Base-by-base conservation (phyloP, 2,797 vertebrate species). In the Poecilia velifera region DNA sequence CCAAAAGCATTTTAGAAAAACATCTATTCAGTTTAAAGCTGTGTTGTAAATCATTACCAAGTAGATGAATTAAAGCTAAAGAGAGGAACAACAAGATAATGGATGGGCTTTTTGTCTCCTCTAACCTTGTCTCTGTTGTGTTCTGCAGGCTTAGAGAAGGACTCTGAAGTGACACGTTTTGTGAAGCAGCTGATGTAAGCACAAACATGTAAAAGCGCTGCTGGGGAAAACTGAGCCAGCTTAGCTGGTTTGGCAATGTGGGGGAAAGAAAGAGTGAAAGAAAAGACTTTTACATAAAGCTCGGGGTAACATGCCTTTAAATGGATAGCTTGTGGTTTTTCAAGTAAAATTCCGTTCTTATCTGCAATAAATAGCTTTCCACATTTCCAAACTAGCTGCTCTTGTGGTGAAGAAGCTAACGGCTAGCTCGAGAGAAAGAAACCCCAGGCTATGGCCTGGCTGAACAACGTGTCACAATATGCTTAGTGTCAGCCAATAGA, bases 141-240 rank as follows among this genome's bases (percentile, higher is more conserved):
- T 79, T 85, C 74, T 74, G 72, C 0, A 0, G 76, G 76, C 47
- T 70, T 66, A 36, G 16, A 79, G 81, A 41, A 18, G 62, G 62
- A 39, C 74, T 84, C 47, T 76, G 77, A 82, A 80, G 83, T 82
- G 89, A 86, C 82, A 84, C 78, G 77, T 87, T 76, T 79, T 57
- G 66, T 43, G 28, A 87, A 91, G 64, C 0, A 80, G 86, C 87
- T 91, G 85, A 91, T 73, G 79, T 86, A 72, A 90, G 87, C 88
- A 80, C 46, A 80, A 84, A 82, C 88, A 78, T 88, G 74, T 77
- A 20, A 81, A 85, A 79, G 82, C 39, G 53, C 82, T 78, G 80
- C 75, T 68, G 84, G 80, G 81, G 81, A 62, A 55, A 76, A 86
- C 72, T 41, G 71, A 87, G 73, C 66, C 34, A 47, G 81, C 34